Evolutionary conservation across 1,140 invertebrate genomes (phyloP).

Genomic region (Caenorhabditis remanei): DNA sequence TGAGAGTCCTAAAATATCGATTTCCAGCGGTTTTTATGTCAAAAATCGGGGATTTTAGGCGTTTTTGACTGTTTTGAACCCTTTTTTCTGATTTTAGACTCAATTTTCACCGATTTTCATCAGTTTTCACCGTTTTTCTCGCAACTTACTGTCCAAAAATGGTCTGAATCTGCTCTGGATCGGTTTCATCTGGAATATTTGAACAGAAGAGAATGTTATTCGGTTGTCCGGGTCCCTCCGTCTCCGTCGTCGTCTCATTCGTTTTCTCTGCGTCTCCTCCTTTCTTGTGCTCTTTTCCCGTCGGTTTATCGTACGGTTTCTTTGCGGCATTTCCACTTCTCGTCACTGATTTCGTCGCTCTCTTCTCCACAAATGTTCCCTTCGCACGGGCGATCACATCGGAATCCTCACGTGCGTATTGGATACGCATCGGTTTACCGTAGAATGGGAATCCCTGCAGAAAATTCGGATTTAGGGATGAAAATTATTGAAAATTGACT

Average conservation of each 20-base stretch:
- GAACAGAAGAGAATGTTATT: conserved; percentile 99
- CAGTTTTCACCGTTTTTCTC: neutral
- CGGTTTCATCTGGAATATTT: conserved; percentile 97
- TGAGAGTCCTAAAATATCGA: neutral
- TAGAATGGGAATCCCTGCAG: conserved; percentile 95
- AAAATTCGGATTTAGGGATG: neutral
- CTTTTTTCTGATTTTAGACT: neutral
- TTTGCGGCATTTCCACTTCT: conserved; percentile 76
- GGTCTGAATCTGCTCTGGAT: conserved; percentile 99
- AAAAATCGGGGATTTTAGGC: neutral
- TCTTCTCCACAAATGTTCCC: conserved; percentile 93
- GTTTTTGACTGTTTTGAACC: neutral
- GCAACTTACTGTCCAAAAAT: conserved; percentile 82
- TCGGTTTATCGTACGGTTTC: conserved; percentile 76
- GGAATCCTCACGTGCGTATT: conserved; percentile 92
- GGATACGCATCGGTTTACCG: conserved; percentile 99
- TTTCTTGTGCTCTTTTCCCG: conserved; percentile 29
- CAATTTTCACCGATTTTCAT: neutral
- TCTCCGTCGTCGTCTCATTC: conserved; percentile 63
- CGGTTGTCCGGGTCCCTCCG: conserved; percentile 81
- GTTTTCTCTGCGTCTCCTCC: conserved; percentile 61
- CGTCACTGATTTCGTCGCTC: conserved; percentile 75
- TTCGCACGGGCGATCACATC: conserved; percentile 95
- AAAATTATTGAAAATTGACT: no score
- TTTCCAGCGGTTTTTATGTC: neutral